phyloP scores from a whole-genome alignment of 1,140 invertebrate genomes.

The Drosophila eugracilis region DNA sequence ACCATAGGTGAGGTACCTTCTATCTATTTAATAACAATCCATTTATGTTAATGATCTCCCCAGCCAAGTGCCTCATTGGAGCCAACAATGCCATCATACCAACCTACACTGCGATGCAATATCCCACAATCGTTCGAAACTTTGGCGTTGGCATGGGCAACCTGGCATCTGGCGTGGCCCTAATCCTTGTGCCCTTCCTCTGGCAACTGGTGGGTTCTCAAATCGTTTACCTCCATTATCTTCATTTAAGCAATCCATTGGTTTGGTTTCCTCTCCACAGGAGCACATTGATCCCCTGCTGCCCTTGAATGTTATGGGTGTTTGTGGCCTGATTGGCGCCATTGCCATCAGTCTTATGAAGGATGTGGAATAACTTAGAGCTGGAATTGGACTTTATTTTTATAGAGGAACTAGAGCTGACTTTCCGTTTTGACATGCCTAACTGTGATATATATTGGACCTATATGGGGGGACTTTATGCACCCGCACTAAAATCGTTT shows the following conservation, averaged over 20 bases:
- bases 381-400: slow-evolving; percentile 19
- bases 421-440: slow-evolving; percentile 29
- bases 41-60: background rate
- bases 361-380: slow-evolving; percentile 48
- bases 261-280: slow-evolving; percentile 34
- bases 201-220: slow-evolving; percentile 88
- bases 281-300: slow-evolving; percentile 86
- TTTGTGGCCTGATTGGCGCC: slow-evolving; percentile 87
- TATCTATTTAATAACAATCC: background rate
- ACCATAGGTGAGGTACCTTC: slow-evolving; percentile 85
- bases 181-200: slow-evolving; percentile 89
- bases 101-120: slow-evolving; percentile 90
- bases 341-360: slow-evolving; percentile 86
- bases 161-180: slow-evolving; percentile 88
- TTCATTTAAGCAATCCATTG: background rate
- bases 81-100: slow-evolving; percentile 90
- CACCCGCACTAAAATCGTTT: slow-evolving; percentile 43
- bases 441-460: slow-evolving; percentile 76
- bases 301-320: slow-evolving; percentile 88
- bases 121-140: slow-evolving; percentile 90
- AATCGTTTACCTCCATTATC: background rate
- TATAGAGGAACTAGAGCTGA: slow-evolving; percentile 15
- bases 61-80: slow-evolving; percentile 89
- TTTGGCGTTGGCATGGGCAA: slow-evolving; percentile 90
- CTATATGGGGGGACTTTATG: slow-evolving; percentile 27